Percentiles rank a stretch among this genome's conserved stretches.
phyloP scores from a whole-genome alignment of 2,888 invertebrate species.

The Pasiphila rectangulata region DNA sequence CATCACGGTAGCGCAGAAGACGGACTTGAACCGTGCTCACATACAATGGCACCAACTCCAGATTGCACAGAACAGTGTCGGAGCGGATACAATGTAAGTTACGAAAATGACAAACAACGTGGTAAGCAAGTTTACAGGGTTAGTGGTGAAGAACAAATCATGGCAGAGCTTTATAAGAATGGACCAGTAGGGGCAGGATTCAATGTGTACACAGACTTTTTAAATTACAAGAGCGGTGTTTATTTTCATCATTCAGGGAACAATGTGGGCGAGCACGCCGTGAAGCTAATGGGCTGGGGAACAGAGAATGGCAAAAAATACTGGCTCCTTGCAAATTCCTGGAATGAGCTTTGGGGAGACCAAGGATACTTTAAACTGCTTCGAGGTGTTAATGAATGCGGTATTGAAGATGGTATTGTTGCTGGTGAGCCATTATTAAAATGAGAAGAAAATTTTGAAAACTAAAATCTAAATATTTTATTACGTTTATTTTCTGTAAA shows the following conservation, averaged over 20 bases:
- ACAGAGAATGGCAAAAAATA: constrained; percentile 84
- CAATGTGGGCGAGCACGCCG: not conserved
- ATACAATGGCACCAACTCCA: too few species aligned
- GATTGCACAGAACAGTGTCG: not conserved
- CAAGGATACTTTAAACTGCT: constrained; percentile 89
- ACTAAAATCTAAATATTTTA: too few species aligned
- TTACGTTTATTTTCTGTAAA: too few species aligned
- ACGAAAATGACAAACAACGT: not conserved
- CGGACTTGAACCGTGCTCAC: too few species aligned
- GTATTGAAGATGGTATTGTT: not conserved
- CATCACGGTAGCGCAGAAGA: not conserved
- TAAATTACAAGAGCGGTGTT: not conserved
- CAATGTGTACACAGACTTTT: not conserved
- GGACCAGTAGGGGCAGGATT: not conserved
- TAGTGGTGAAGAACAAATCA: not conserved
- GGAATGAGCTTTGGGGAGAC: constrained; percentile 95
- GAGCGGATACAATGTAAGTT: not conserved
- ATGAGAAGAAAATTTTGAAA: too few species aligned
- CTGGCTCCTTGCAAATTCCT: constrained; percentile 91
- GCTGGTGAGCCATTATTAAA: too few species aligned
- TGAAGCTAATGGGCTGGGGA: constrained; percentile 90
- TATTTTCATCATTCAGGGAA: not conserved
- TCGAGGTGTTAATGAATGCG: constrained; percentile 82
- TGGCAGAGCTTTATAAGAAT: not conserved
- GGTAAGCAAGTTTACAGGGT: not conserved